Percentiles rank a stretch among this genome's conserved stretches.
These are phyloP conservation scores for Tridacna crocea DNA, from an alignment of 2,888 invertebrate genomes.

Conservation along the genomic window DNA sequence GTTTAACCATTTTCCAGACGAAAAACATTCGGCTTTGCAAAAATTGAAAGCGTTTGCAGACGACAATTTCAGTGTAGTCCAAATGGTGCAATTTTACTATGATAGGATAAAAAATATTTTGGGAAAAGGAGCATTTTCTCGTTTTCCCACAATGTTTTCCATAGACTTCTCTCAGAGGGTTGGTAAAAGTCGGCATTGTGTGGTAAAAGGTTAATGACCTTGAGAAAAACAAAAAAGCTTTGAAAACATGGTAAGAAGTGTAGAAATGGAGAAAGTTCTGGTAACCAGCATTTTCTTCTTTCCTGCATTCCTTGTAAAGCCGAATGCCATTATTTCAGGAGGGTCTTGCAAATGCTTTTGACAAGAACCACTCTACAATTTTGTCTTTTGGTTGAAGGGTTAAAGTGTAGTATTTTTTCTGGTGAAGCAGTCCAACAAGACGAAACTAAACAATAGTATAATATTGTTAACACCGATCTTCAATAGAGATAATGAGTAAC, in stretches of 20 bases:
- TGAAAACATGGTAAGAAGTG: not conserved
- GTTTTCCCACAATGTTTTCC: too few species aligned
- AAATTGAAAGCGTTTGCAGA: too few species aligned
- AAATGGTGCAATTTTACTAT: too few species aligned
- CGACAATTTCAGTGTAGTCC: too few species aligned
- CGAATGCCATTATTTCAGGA: not conserved
- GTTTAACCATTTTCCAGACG: too few species aligned
- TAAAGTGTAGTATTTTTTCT: not conserved
- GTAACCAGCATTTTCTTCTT: not conserved
- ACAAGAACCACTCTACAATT: not conserved
- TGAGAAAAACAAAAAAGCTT: not conserved
- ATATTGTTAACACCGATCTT: slow-evolving; percentile 24
- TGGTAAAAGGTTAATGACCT: too few species aligned
- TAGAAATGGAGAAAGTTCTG: not conserved
- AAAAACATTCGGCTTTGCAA: too few species aligned
- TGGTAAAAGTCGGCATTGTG: too few species aligned
- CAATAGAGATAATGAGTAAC: slow-evolving; percentile 8
- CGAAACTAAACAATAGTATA: not conserved
- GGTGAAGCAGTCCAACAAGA: not conserved
- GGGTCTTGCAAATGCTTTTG: not conserved
- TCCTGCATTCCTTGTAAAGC: not conserved
- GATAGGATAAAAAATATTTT: too few species aligned
- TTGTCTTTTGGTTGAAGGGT: too few species aligned
- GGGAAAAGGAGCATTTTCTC: too few species aligned
- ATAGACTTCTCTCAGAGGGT: too few species aligned